Base-by-base conservation (phyloP, 2,888 invertebrate species). In the Coremacera marginata region DNA sequence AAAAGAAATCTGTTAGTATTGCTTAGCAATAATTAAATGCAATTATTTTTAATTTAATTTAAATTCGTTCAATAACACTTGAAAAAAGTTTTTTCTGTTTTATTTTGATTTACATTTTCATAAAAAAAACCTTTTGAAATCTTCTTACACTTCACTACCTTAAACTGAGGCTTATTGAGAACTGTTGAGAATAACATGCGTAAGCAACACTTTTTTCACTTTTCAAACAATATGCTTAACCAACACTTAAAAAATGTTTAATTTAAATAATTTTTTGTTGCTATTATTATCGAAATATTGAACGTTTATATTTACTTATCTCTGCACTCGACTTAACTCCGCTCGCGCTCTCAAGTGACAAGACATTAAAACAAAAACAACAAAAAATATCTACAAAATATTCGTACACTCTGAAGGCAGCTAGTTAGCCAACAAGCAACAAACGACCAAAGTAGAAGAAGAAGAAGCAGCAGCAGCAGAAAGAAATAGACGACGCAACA, bases 261-360 rank as follows among this genome's bases (percentile, higher is more conserved):
- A 19, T 55, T 55, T 55, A 9, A 55, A 55, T 19, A 55, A 8
- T 37, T 37, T 19, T n/a, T 65, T 37, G 2, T 37, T 37, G 31
- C 11, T 37, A 44, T n/a, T 67, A n/a, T 63, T 63, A 0, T 16
- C 37, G 34, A n/a, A n/a, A 34, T 25, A 9, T 63, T 44, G 11
- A 44, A 44, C 27, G 7, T 31, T 55, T 55, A 8, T 7, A n/a
- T 70, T 70, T 70, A 9, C n/a, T n/a, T 31, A 51, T 60, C 31
- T 49, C 44, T 22, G 60, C 2, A 44, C 72, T 72, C 60, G 37
- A 27, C 57, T 71, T 19, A 5, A 31, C 34, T 31, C 74, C 67
- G 37, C 75, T 75, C 75, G 75, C 75, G 72, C 77, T 72, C 77
- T 77, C 77, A 70, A 72, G 67, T 72, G 77, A 77, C 72, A 72